Evolutionary conservation across 2,888 invertebrate species (phyloP), one percentile per base, ranked within the genome.

Genomic region (Choristoneura rosaceana): DNA sequence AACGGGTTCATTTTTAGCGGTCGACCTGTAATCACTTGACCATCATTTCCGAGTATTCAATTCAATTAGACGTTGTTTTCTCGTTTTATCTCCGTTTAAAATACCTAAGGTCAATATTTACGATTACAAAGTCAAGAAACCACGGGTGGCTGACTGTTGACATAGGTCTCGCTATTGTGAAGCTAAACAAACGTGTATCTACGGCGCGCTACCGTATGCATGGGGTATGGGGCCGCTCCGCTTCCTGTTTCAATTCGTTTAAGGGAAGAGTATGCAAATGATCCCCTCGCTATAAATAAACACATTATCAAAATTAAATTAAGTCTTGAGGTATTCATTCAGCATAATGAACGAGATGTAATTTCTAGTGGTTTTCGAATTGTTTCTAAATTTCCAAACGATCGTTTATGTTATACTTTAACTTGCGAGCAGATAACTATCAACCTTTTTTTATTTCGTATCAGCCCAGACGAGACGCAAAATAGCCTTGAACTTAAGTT

Each of bases 41-140:
- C 80, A 74, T 82, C 80, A 82, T 81, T 86, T 86, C 84, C 80
- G 80, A 80, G 83, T 83, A 87, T 83, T 82, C 79, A 81, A 84
- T 84, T 85, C 82, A 90, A 88, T 87, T 86, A 90, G 79, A 78
- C 82, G 85, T 90, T 90, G 88, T 91, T 87, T 87, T 80, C 81
- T 77, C 77, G 80, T 78, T 84, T 89, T 88, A 90, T 92, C 89
- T 87, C 80, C 73, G 76, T 78, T 80, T 76, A 83, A 84, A 85
- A 84, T 82, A 87, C 90, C 90, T 90, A 90, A 87, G 81, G 82
- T 91, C 88, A 92, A 92, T 91, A 91, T 92, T 91, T 90, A 84
- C 82, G 76, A 80, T 81, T 82, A 78, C 81, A 82, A 81, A 82
- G 84, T 82, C 79, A 82, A 87, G 82, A 80, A 84, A 81, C 82